These are phyloP conservation scores for Brotogeris chrysoptera DNA, from an alignment of 2,797 vertebrate genomes.

Conservation along the genomic window DNA sequence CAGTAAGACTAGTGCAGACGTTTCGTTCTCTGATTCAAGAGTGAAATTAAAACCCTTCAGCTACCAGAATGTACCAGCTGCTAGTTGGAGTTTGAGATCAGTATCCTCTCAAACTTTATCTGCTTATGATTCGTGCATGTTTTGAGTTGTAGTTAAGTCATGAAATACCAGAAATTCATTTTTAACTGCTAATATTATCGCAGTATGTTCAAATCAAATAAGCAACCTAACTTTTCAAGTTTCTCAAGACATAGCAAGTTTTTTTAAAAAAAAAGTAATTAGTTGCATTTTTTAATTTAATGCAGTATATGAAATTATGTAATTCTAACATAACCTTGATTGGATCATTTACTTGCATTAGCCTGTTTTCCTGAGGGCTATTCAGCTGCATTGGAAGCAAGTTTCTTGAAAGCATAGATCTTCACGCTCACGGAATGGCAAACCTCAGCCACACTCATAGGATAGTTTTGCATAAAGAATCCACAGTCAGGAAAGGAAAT, in stretches of 20 bases:
- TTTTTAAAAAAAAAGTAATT: not conserved
- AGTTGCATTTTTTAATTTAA: not conserved
- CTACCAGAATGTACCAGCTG: not conserved
- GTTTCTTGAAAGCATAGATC: not conserved
- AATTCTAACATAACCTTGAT: rapidly evolving
- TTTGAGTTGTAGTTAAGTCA: not conserved
- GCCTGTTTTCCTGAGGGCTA: not conserved
- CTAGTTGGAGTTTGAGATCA: not conserved
- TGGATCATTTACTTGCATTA: rapidly evolving
- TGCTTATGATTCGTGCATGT: rapidly evolving
- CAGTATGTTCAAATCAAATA: not conserved
- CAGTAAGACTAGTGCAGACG: not conserved
- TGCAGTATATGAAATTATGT: rapidly evolving
- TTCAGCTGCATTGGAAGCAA: not conserved
- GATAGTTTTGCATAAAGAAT: not conserved
- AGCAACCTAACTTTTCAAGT: not conserved
- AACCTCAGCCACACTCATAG: not conserved
- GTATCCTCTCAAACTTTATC: not conserved
- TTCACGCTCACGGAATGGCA: rapidly evolving
- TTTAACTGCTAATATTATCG: not conserved
- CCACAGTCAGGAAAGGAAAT: not conserved
- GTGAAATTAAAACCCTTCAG: conserved; percentile 11
- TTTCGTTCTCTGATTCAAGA: not conserved
- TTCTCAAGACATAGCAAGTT: not conserved
- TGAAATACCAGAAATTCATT: not conserved